phyloP scores from a whole-genome alignment of 2,888 invertebrate species.

The Rhagonycha lutea region DNA sequence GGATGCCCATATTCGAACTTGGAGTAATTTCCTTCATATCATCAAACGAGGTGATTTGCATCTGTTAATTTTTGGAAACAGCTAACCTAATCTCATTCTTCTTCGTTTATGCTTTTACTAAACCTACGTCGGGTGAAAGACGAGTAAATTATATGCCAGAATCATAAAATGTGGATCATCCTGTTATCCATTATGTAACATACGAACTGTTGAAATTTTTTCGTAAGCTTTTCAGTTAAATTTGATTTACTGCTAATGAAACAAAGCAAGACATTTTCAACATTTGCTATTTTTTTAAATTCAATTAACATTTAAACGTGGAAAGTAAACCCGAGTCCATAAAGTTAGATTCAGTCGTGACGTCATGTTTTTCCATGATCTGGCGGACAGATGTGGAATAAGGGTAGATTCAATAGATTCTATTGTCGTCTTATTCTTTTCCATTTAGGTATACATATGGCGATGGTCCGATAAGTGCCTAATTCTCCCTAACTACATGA shows the following conservation, averaged over 20 bases:
- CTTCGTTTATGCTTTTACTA: no score
- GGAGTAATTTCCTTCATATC: no score
- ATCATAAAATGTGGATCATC: no score
- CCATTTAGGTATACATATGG: conserved; percentile 29
- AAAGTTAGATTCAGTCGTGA: conserved; percentile 8
- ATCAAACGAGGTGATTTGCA: no score
- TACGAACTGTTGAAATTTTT: background rate
- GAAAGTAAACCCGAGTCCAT: background rate
- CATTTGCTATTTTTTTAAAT: background rate
- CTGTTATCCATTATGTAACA: background rate
- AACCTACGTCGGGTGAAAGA: no score
- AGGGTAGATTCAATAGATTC: conserved; percentile 23
- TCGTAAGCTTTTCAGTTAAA: background rate
- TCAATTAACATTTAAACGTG: background rate
- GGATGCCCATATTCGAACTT: background rate
- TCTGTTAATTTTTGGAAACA: no score
- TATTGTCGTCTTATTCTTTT: conserved; percentile 28
- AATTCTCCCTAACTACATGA: conserved; percentile 16
- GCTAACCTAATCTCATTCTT: no score
- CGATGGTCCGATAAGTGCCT: conserved; percentile 26
- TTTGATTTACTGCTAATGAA: background rate
- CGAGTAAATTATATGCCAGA: no score
- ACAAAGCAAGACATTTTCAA: background rate
- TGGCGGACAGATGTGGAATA: conserved; percentile 27
- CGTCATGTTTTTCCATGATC: conserved; percentile 13